Conservation (phyloP, 2,113 vertebrate species). For the Psittacula cyanocephala region DNA sequence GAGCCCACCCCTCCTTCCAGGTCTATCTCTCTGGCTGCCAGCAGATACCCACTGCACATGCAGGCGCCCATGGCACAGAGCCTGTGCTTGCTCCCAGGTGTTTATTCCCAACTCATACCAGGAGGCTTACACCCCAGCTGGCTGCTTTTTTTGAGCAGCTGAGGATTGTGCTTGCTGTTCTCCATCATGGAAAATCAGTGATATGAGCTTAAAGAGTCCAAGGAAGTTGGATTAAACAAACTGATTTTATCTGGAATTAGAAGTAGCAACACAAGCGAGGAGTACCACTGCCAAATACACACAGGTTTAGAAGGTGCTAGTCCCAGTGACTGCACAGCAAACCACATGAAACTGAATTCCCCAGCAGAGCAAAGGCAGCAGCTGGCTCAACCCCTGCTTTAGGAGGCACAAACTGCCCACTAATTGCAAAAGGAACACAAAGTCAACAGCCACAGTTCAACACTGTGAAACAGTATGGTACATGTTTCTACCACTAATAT, state of each 20-base stretch:
- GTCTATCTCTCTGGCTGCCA: not conserved
- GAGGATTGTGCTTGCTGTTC: not conserved
- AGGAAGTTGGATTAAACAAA: not conserved
- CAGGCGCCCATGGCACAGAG: accelerated
- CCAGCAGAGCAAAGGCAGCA: not conserved
- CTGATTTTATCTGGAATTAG: not conserved
- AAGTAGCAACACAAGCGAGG: not conserved
- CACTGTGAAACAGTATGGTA: accelerated
- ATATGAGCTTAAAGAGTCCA: not conserved
- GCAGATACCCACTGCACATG: not conserved
- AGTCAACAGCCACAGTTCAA: not conserved
- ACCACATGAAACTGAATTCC: not conserved
- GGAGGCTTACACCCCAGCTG: not conserved
- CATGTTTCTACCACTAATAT: not conserved
- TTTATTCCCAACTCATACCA: not conserved
- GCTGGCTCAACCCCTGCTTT: not conserved
- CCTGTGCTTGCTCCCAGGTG: not conserved
- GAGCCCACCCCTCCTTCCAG: not conserved
- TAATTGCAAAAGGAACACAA: not conserved
- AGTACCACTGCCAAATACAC: not conserved
- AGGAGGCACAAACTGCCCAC: not conserved
- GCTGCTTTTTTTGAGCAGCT: not conserved
- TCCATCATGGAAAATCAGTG: not conserved
- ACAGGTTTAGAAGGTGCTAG: not conserved
- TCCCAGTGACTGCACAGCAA: not conserved